These are phyloP conservation scores for Oreonectes daqikongensis DNA, from an alignment of 2,797 vertebrate genomes.

Conservation along the genomic window DNA sequence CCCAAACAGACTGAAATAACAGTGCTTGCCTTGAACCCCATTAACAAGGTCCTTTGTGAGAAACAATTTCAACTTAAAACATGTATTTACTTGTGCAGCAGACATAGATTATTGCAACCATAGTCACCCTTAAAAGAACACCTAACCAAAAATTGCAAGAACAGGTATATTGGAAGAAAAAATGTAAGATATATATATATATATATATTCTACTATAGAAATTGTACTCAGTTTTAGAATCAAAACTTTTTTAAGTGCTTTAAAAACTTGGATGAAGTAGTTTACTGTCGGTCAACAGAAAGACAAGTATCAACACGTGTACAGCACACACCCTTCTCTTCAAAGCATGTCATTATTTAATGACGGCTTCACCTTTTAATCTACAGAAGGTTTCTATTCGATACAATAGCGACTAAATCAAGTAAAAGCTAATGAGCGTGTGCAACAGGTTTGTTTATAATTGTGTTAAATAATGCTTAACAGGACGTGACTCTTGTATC, in stretches of 20 bases:
- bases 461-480: too few relatives aligned
- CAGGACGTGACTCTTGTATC: background rate
- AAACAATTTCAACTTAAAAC: background rate
- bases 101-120: background rate
- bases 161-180: too few relatives aligned
- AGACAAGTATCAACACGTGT: conserved; percentile 30
- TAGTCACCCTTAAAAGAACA: background rate
- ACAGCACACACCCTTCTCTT: background rate
- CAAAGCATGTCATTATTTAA: conserved; percentile 7
- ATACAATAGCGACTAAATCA: background rate
- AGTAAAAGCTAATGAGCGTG: background rate
- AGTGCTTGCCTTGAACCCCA: background rate
- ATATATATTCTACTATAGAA: too few relatives aligned
- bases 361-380: background rate
- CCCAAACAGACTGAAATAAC: background rate
- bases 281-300: background rate
- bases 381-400: background rate
- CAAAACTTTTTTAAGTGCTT: background rate
- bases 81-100: background rate
- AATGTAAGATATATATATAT: too few relatives aligned
- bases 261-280: background rate
- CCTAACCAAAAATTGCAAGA: background rate
- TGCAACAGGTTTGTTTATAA: background rate
- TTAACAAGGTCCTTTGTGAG: background rate
- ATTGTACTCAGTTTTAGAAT: background rate